Evolutionary conservation across 2,888 invertebrate genomes (phyloP), one percentile per base, ranked within the genome.

Genomic region (Malachius bipustulatus): DNA sequence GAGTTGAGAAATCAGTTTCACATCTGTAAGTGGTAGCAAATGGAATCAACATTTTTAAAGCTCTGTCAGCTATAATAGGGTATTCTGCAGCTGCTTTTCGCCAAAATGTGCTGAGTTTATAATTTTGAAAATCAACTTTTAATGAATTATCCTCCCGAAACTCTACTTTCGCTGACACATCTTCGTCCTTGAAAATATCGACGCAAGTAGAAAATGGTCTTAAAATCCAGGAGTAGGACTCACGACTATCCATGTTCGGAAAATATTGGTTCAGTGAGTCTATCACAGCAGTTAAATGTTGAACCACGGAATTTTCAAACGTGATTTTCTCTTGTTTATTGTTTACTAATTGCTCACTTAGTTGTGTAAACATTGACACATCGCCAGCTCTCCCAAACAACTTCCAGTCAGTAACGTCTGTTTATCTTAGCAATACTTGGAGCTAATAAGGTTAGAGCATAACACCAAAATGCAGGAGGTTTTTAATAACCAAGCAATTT

Each of bases 361-460:
- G 39, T 46, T 46, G 44, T 41, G 41, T 42, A 40, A 45, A 41
- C 41, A 47, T 29, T 16, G 41, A 41, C 38, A 44, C 42, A 47
- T 47, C 44, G 10, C 36, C 45, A 16, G 35, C 45, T 39, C n/a
- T n/a, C n/a, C n/a, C n/a, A n/a, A n/a, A n/a, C n/a, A n/a, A n/a
- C n/a, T n/a, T n/a, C n/a, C n/a, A n/a, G n/a, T n/a, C n/a, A n/a
- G n/a, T n/a, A n/a, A n/a, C n/a, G n/a, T n/a, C n/a, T n/a, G n/a
- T n/a, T n/a, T n/a, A n/a, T n/a, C n/a, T n/a, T n/a, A n/a, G n/a
- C n/a, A n/a, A n/a, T n/a, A n/a, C n/a, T n/a, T n/a, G n/a, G n/a
- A n/a, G n/a, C n/a, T n/a, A n/a, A n/a, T n/a, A n/a, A n/a, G n/a
- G n/a, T n/a, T n/a, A n/a, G n/a, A n/a, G n/a, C n/a, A n/a, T n/a